phyloP scores from a whole-genome alignment of 2,113 vertebrate species.

The Mirounga angustirostris region DNA sequence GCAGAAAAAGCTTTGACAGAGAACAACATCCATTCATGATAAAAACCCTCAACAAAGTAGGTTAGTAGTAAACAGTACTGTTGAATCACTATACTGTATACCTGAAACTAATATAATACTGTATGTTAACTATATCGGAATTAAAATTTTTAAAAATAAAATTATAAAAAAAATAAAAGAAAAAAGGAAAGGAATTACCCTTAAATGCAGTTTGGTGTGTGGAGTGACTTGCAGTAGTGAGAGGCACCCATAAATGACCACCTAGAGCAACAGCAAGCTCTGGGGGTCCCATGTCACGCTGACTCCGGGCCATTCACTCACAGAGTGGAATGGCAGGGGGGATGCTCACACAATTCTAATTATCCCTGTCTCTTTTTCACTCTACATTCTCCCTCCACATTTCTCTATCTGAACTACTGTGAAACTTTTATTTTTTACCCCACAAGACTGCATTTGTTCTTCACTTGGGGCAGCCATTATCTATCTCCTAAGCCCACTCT shows the following conservation, averaged over 20 bases:
- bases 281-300: neutral
- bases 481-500: neutral
- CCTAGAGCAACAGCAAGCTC: neutral
- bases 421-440: neutral
- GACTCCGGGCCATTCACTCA: neutral
- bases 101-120: neutral
- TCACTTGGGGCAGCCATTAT: neutral
- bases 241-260: neutral
- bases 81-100: neutral
- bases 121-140: neutral
- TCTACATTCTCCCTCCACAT: neutral
- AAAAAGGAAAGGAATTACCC: neutral
- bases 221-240: neutral
- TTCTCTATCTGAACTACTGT: neutral
- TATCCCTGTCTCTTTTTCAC: neutral
- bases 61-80: neutral
- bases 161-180: neutral
- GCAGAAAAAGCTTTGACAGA: neutral
- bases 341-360: neutral
- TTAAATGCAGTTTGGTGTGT: neutral
- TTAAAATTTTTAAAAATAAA: neutral
- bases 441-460: neutral
- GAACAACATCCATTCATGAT: neutral
- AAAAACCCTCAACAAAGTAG: neutral
- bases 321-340: neutral